A percentile compares a stretch with the other conserved stretches of the same genome.
Evolutionary conservation across 2,888 invertebrate genomes (phyloP).

Genomic region (Leptopterna dolabrata): DNA sequence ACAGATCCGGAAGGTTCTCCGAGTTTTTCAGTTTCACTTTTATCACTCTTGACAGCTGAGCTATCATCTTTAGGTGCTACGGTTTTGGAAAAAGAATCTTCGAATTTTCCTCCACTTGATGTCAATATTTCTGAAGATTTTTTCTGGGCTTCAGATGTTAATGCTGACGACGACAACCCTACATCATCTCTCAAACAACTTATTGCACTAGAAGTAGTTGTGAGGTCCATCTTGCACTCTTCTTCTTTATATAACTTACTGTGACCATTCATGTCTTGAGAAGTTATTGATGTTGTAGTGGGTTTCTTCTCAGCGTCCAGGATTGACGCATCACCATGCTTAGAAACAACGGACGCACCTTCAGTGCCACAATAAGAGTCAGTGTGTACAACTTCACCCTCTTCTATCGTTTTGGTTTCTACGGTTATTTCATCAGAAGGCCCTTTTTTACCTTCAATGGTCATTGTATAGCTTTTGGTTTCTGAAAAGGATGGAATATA

Average conservation of each 20-base stretch:
- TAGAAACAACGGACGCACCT: neutral
- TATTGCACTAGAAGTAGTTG: neutral
- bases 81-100: neutral
- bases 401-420: conserved; percentile 27
- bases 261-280: neutral
- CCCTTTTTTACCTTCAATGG: conserved; percentile 38
- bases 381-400: neutral
- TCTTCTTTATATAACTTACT: neutral
- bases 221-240: neutral
- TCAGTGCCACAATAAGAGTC: neutral
- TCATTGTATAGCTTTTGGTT: conserved; percentile 16
- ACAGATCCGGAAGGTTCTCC: neutral
- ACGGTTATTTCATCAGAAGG: conserved; percentile 31
- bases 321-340: neutral
- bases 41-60: neutral
- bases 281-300: neutral
- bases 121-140: neutral
- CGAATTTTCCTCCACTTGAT: neutral
- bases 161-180: neutral
- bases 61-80: neutral
- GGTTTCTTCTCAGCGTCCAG: neutral
- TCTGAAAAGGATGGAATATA: conserved; percentile 32
- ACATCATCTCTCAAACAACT: neutral
- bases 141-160: neutral
- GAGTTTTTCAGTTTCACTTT: neutral